phyloP scores from a whole-genome alignment of 2,797 vertebrate genomes.

The Myotis vivesi region DNA sequence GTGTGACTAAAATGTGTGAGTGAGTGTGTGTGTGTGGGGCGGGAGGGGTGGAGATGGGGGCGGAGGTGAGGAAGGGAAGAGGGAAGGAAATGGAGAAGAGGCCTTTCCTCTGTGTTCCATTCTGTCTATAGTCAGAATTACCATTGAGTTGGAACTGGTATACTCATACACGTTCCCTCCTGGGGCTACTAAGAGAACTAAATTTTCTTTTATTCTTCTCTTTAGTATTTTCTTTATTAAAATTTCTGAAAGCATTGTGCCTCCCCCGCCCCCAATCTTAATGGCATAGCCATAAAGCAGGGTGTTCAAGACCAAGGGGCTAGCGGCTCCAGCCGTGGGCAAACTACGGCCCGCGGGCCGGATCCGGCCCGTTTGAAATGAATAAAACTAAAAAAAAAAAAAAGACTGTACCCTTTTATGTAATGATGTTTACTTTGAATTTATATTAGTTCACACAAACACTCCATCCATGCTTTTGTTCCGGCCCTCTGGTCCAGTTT shows the following conservation, averaged over 20 bases:
- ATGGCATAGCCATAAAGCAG: not conserved
- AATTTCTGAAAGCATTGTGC: not conserved
- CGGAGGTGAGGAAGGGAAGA: not conserved
- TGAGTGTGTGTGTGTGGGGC: too few species aligned
- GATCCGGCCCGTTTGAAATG: too few species aligned
- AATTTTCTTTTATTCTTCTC: not conserved
- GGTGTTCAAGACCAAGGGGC: rapidly evolving
- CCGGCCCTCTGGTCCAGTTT: too few species aligned
- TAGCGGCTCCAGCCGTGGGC: too few species aligned
- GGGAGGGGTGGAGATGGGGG: not conserved
- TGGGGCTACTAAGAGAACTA: not conserved
- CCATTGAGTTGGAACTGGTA: not conserved
- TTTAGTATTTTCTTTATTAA: not conserved
- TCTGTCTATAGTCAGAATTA: not conserved
- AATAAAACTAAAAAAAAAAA: too few species aligned
- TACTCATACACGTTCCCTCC: not conserved
- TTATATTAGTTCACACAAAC: too few species aligned
- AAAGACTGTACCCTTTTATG: too few species aligned
- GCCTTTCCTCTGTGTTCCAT: not conserved
- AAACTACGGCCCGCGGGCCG: too few species aligned
- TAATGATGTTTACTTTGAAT: too few species aligned
- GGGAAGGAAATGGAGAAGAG: not conserved
- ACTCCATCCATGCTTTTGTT: too few species aligned
- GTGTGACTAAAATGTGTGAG: not conserved
- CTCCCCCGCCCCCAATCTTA: not conserved